These are phyloP conservation scores for Sitodiplosis mosellana DNA, from an alignment of 1,140 invertebrate species.

Conservation along the genomic window DNA sequence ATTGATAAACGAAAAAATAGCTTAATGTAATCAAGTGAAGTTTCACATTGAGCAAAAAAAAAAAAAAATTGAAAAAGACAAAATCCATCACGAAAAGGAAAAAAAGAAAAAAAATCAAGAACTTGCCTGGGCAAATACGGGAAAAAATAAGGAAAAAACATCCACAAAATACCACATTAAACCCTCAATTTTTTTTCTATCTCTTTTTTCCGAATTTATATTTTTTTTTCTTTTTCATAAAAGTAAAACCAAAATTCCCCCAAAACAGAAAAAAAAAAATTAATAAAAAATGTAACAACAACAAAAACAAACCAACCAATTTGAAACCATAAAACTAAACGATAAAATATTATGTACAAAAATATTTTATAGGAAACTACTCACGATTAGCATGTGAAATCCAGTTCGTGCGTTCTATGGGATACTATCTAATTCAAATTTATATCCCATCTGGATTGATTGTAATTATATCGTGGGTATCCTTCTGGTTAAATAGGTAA, in stretches of 20 bases:
- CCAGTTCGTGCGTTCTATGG: conserved; percentile 94
- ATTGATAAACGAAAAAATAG: no score
- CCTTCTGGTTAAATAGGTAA: conserved; percentile 35
- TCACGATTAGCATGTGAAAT: conserved; percentile 93
- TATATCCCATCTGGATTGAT: conserved; percentile 97
- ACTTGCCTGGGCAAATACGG: not conserved
- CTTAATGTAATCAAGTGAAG: no score
- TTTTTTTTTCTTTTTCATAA: no score
- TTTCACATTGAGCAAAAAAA: no score
- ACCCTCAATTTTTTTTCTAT: no score
- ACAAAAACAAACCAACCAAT: not conserved
- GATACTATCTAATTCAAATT: conserved; percentile 98
- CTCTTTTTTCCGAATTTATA: no score
- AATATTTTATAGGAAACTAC: conserved; percentile 71
- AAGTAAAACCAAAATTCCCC: no score
- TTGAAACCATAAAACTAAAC: not conserved
- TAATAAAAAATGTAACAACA: not conserved
- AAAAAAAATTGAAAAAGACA: not conserved
- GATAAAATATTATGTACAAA: conserved; percentile 1
- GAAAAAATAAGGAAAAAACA: not conserved
- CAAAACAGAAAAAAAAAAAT: not conserved
- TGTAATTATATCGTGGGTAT: conserved; percentile 96
- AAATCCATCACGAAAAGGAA: not conserved
- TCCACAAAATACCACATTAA: not conserved
- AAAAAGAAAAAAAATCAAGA: not conserved